These are phyloP conservation scores for Neocrepidodera transversa DNA, from an alignment of 2,888 invertebrate genomes.

Conservation along the genomic window DNA sequence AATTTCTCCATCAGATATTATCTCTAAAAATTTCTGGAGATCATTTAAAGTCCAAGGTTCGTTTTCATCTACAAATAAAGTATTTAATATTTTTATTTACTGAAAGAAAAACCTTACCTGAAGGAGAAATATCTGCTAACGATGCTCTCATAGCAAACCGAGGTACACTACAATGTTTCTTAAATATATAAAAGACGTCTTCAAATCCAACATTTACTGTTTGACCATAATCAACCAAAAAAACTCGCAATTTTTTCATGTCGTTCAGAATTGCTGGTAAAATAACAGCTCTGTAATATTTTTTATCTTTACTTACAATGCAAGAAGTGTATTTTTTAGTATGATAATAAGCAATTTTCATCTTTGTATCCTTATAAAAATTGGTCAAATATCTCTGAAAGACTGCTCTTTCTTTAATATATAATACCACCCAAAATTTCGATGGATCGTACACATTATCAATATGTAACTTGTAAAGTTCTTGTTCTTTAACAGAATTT, in stretches of 20 bases:
- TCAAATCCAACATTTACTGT: constrained; percentile 17
- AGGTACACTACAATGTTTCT: constrained; percentile 27
- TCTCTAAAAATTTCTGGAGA: constrained; percentile 18
- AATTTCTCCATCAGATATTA: no score
- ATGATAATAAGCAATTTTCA: constrained; percentile 2
- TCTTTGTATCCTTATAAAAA: constrained; percentile 15
- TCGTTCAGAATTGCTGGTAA: constrained; percentile 24
- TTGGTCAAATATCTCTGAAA: constrained; percentile 27
- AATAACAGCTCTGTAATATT: constrained; percentile 20
- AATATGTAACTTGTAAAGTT: constrained; percentile 21
- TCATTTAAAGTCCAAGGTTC: constrained; percentile 26
- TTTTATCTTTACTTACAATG: constrained; percentile 12
- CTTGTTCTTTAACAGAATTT: constrained; percentile 12
- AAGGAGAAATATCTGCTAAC: constrained; percentile 21
- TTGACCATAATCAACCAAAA: constrained; percentile 30
- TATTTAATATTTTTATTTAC: not conserved
- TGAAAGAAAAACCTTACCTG: not conserved
- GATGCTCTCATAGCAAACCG: constrained; percentile 33
- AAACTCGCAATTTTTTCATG: constrained; percentile 22
- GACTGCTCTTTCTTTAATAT: constrained; percentile 22
- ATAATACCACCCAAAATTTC: constrained; percentile 31
- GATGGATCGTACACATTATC: constrained; percentile 31
- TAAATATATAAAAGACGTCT: constrained; percentile 21
- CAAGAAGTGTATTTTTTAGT: constrained; percentile 11
- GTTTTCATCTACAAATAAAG: constrained; percentile 21